These are phyloP conservation scores for Castor canadensis DNA, from an alignment of 2,113 vertebrate genomes.

Conservation along the genomic window DNA sequence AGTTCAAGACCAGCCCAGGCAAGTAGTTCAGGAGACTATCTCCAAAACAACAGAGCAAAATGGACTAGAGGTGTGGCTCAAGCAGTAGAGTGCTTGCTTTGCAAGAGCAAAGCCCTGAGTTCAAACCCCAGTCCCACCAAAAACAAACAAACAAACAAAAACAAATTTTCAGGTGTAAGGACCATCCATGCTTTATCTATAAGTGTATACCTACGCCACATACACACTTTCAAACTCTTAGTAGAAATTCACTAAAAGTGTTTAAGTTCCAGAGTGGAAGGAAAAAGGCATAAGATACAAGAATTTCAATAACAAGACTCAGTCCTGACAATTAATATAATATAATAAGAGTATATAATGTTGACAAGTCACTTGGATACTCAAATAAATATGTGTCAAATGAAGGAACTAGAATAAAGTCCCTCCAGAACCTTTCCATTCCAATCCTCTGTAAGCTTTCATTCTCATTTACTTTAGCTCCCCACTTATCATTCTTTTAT, in stretches of 20 bases:
- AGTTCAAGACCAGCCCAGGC: too few relatives aligned
- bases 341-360: neutral
- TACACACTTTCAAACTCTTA: neutral
- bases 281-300: neutral
- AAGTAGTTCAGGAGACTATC: too few relatives aligned
- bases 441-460: neutral
- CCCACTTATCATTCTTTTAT: neutral
- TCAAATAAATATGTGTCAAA: neutral
- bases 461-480: conserved; percentile 24
- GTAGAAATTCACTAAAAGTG: neutral
- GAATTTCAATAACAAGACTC: neutral
- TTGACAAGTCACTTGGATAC: neutral
- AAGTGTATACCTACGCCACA: neutral
- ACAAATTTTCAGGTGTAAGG: neutral
- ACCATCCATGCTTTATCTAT: neutral
- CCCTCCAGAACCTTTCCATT: neutral
- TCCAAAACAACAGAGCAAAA: too few relatives aligned
- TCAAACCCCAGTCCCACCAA: too few relatives aligned
- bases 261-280: neutral
- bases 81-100: too few relatives aligned
- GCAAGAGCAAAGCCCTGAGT: too few relatives aligned
- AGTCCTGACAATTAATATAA: neutral
- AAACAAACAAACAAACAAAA: too few relatives aligned
- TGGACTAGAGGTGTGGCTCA: too few relatives aligned
- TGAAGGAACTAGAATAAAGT: neutral